These are phyloP conservation scores for Bombus impatiens DNA, from an alignment of 1,140 invertebrate species.

Conservation along the genomic window DNA sequence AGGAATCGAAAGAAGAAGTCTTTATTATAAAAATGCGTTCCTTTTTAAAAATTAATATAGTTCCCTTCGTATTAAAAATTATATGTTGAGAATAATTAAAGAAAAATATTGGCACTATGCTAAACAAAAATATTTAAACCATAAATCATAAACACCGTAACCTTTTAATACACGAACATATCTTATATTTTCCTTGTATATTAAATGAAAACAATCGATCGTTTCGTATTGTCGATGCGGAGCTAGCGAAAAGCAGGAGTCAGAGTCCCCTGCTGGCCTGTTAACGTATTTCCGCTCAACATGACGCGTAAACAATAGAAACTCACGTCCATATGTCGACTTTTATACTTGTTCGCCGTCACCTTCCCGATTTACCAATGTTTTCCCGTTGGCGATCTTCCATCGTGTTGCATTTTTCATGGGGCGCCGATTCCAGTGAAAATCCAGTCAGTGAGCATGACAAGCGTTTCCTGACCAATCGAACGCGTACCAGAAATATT, in stretches of 20 bases:
- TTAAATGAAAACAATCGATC: not conserved
- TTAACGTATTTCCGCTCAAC: not conserved
- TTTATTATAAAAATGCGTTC: too few species aligned
- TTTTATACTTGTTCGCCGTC: conserved; percentile 5
- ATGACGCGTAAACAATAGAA: not conserved
- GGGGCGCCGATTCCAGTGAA: not conserved
- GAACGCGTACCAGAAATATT: not conserved
- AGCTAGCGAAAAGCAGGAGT: not conserved
- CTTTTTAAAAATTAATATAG: not conserved
- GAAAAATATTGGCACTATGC: not conserved
- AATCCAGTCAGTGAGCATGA: not conserved
- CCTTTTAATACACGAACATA: too few species aligned
- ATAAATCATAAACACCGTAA: not conserved
- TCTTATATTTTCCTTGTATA: not conserved
- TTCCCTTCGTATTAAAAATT: not conserved
- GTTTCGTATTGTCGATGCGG: not conserved
- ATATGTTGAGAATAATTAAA: not conserved
- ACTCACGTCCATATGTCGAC: conserved; percentile 13
- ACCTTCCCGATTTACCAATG: not conserved
- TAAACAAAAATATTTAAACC: not conserved
- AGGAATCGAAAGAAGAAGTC: not conserved
- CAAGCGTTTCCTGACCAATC: conserved; percentile 7
- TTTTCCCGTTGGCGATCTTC: conserved; percentile 1
- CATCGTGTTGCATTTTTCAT: conserved; percentile 42
- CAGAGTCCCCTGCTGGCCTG: too few species aligned